Percentiles rank a stretch among this genome's conserved stretches.
These are phyloP conservation scores for Bombyx mori DNA, from an alignment of 1,140 invertebrate species.

Conservation along the genomic window DNA sequence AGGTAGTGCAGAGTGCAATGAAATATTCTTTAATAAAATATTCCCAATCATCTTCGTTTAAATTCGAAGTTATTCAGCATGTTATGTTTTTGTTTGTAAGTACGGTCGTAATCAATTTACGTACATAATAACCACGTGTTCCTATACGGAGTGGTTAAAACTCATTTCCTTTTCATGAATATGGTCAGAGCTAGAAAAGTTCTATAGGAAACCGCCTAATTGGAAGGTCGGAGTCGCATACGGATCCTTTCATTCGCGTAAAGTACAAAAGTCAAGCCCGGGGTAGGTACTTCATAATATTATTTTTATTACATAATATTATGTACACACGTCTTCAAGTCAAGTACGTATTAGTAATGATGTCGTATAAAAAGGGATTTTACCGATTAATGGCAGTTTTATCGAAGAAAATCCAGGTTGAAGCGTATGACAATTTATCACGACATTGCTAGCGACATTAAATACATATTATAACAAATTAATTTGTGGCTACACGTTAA, in stretches of 20 bases:
- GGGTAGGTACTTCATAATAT: not conserved
- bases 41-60: not conserved
- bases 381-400: not conserved
- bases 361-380: not conserved
- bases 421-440: conserved; percentile 2
- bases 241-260: conserved; percentile 29
- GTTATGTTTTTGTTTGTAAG: too few relatives aligned
- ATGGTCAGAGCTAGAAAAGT: too few relatives aligned
- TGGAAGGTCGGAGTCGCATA: conserved; percentile 27
- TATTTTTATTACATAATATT: not conserved
- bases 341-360: not conserved
- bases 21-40: not conserved
- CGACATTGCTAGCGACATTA: not conserved
- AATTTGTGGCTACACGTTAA: too few relatives aligned
- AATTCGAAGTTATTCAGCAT: too few relatives aligned
- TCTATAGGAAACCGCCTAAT: conserved; percentile 19
- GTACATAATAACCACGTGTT: too few relatives aligned
- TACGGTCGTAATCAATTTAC: too few relatives aligned
- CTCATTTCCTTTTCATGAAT: too few relatives aligned
- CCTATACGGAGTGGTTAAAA: too few relatives aligned
- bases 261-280: conserved; percentile 3
- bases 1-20: too few relatives aligned
- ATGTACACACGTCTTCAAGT: not conserved
- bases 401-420: not conserved
- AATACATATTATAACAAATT: too few relatives aligned